These are phyloP conservation scores for Ephestia elutella DNA, from an alignment of 1,140 invertebrate genomes.

Conservation along the genomic window DNA sequence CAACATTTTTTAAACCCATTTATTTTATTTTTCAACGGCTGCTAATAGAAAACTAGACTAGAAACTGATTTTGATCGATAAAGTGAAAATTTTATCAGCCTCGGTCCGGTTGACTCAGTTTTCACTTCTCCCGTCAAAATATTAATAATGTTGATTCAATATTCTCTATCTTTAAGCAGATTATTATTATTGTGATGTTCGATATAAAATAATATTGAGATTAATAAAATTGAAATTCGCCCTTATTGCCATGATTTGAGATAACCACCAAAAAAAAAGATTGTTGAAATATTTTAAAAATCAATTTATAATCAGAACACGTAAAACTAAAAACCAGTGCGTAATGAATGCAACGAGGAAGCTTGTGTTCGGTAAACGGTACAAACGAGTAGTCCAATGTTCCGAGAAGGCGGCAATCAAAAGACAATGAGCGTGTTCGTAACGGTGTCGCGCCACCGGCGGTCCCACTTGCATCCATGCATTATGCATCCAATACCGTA, in stretches of 20 bases:
- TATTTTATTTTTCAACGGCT: not conserved
- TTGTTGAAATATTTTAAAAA: constrained; percentile 8
- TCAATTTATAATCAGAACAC: constrained; percentile 34
- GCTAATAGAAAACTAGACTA: not conserved
- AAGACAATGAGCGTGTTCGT: constrained; percentile 57
- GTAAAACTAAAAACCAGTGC: constrained; percentile 46
- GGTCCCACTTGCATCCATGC: constrained; percentile 33
- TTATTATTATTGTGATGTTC: no score
- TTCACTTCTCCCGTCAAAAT: not conserved
- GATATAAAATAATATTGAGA: no score
- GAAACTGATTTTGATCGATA: not conserved
- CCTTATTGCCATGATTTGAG: no score
- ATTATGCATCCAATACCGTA: constrained; percentile 43
- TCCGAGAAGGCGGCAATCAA: constrained; percentile 62
- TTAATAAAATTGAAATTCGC: no score
- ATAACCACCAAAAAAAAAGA: not conserved
- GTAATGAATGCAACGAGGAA: constrained; percentile 58
- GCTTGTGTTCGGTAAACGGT: constrained; percentile 56
- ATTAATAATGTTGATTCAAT: not conserved
- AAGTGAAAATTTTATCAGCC: constrained; percentile 10
- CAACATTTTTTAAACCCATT: not conserved
- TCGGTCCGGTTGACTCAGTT: not conserved
- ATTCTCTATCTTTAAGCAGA: not conserved
- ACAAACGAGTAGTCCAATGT: constrained; percentile 61
- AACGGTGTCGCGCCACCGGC: constrained; percentile 46